Conservation (phyloP, 2,113 vertebrate species). For the Haemorhous mexicanus region DNA sequence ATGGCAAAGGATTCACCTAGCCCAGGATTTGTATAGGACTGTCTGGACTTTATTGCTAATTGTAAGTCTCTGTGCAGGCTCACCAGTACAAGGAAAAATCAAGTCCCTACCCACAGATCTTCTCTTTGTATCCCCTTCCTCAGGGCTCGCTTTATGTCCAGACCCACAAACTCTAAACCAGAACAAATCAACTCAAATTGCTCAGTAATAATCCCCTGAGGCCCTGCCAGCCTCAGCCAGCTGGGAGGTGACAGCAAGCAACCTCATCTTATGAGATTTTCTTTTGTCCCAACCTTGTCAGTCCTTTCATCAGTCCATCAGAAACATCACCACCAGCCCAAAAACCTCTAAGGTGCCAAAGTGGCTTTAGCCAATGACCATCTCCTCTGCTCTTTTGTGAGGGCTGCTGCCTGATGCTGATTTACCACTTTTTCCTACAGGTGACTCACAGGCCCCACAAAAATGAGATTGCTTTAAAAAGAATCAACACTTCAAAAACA, state of each 20-base stretch:
- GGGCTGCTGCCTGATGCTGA: rapidly evolving
- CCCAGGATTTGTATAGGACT: slow-evolving; percentile 5
- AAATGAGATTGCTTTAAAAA: neutral
- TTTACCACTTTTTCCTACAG: rapidly evolving
- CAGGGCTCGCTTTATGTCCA: neutral
- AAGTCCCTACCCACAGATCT: neutral
- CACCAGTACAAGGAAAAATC: neutral
- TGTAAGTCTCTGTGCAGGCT: neutral
- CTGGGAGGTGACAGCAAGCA: neutral
- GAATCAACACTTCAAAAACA: neutral
- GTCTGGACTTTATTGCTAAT: neutral
- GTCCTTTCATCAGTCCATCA: neutral
- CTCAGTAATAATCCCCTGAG: neutral
- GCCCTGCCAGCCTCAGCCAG: neutral
- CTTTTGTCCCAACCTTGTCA: neutral
- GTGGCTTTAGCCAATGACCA: neutral
- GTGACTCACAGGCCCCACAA: neutral
- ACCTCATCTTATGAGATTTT: neutral
- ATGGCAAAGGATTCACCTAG: neutral
- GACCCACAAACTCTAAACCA: neutral
- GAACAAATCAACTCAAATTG: slow-evolving; percentile 28
- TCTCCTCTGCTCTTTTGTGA: neutral
- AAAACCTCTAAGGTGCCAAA: neutral
- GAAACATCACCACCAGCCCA: neutral
- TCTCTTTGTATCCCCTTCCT: neutral